A percentile compares a stretch with the other conserved stretches of the same genome.
phyloP scores from a whole-genome alignment of 2,113 vertebrate species.

The Engraulis encrasicolus region DNA sequence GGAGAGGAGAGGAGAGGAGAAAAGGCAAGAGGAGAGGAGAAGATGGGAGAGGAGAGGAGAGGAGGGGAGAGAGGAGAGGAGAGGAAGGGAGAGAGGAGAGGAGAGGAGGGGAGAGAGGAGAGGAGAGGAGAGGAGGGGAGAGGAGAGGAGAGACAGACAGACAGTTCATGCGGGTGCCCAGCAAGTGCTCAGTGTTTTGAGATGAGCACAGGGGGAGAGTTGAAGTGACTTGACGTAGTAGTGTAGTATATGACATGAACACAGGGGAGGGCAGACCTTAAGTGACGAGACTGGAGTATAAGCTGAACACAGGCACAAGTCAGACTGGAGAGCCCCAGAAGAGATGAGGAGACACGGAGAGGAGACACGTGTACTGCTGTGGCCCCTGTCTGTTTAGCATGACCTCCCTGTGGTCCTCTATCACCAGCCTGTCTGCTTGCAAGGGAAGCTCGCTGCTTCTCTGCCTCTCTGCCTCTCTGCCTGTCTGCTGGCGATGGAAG shows the following conservation, averaged over 20 bases:
- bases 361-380: no score
- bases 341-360: conserved; percentile 42
- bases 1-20: background rate
- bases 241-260: background rate
- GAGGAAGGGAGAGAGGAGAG: conserved; percentile 1
- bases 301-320: no score
- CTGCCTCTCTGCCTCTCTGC: no score
- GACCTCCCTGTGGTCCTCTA: no score
- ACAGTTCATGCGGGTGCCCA: no score
- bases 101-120: conserved; percentile 4
- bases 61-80: conserved; percentile 20
- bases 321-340: no score
- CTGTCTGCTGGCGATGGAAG: no score
- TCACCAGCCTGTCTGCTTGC: no score
- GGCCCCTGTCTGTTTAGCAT: no score
- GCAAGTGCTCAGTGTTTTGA: no score
- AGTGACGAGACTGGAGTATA: conserved; percentile 49
- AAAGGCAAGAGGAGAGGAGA: conserved; percentile 40
- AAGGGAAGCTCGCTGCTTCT: no score
- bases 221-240: no score
- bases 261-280: conserved; percentile 20
- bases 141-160: background rate
- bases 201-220: background rate
- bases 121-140: background rate
- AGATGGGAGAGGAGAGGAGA: conserved; percentile 49